Conservation (phyloP, 2,888 invertebrate genomes). For the Trichopria drosophilae region DNA sequence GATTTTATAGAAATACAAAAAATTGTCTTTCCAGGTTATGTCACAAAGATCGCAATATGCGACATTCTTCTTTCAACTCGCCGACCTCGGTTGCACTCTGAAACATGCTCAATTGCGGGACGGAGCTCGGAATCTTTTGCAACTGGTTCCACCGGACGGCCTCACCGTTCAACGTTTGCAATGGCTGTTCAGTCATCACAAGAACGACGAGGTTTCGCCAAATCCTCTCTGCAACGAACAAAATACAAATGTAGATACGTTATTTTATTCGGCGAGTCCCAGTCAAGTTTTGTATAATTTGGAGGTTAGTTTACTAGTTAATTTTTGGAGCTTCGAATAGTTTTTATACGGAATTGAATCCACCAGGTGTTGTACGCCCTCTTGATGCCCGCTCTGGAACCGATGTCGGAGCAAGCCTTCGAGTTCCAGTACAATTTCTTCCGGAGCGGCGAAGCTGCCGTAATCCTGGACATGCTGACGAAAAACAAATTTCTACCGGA, state of each 20-base stretch:
- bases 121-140: slow-evolving; percentile 77
- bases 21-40: slow-evolving; percentile 66
- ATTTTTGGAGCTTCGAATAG: background rate
- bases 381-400: slow-evolving; percentile 87
- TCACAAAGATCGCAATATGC: slow-evolving; percentile 78
- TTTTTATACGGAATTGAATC: slow-evolving; percentile 22
- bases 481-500: slow-evolving; percentile 81
- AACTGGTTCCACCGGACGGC: slow-evolving; percentile 78
- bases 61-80: slow-evolving; percentile 82
- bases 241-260: slow-evolving; percentile 62
- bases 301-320: slow-evolving; percentile 60
- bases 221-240: slow-evolving; percentile 47
- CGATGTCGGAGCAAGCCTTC: slow-evolving; percentile 73
- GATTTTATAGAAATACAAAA: background rate
- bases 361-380: slow-evolving; percentile 80
- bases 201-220: slow-evolving; percentile 46
- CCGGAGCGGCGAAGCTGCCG: slow-evolving; percentile 67
- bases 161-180: slow-evolving; percentile 66
- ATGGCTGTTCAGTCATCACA: slow-evolving; percentile 61
- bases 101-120: slow-evolving; percentile 81
- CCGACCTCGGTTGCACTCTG: slow-evolving; percentile 83
- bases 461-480: slow-evolving; percentile 78
- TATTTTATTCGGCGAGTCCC: slow-evolving; percentile 73
- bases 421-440: slow-evolving; percentile 73
- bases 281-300: slow-evolving; percentile 77